A percentile compares a stretch with the other conserved stretches of the same genome.
Conservation (phyloP, 2,888 invertebrate species). For the Drymonia ruficornis region DNA sequence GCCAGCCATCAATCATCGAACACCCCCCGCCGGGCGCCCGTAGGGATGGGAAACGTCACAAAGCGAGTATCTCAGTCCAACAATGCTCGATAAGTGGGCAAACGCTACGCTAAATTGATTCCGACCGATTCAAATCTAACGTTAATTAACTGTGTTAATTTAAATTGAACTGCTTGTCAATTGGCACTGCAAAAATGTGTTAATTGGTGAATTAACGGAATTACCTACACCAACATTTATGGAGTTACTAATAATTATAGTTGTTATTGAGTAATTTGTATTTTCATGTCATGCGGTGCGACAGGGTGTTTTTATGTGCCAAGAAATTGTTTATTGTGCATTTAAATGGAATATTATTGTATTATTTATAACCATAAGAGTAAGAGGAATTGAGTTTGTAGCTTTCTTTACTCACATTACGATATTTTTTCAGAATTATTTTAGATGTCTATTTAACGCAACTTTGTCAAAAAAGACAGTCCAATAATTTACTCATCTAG, state of each 20-base stretch:
- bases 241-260: neutral
- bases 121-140: slow-evolving; percentile 60
- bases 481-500: no score
- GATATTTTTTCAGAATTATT: no score
- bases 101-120: slow-evolving; percentile 80
- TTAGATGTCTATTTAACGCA: no score
- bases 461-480: no score
- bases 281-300: slow-evolving; percentile 8
- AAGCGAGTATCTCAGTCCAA: slow-evolving; percentile 69
- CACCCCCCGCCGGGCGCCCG: slow-evolving; percentile 77
- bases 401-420: no score
- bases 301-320: slow-evolving; percentile 23
- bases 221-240: neutral
- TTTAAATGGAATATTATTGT: no score
- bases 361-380: no score
- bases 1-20: slow-evolving; percentile 81
- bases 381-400: no score
- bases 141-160: slow-evolving; percentile 65
- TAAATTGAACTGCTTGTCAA: slow-evolving; percentile 37
- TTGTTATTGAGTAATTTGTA: neutral
- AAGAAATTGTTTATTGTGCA: no score
- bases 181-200: slow-evolving; percentile 17
- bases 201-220: slow-evolving; percentile 9
- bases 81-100: slow-evolving; percentile 82
- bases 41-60: slow-evolving; percentile 81